Percentiles rank a stretch among this genome's conserved stretches.
Conservation (phyloP, 2,797 vertebrate species). For the Cyprinodon diabolis region DNA sequence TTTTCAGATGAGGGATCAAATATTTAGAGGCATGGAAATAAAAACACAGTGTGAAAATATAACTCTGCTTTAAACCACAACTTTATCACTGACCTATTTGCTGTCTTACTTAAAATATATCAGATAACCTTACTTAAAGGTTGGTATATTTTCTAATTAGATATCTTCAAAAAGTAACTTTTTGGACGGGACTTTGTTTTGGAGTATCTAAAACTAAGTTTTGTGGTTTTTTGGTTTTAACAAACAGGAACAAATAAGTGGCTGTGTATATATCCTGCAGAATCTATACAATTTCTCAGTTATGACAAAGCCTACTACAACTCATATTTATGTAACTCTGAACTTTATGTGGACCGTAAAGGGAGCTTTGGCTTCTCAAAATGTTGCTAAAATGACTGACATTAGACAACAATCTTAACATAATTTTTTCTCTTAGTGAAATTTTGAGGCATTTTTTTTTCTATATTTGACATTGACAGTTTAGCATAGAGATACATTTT, state of each 20-base stretch:
- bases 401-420: constrained; percentile 12
- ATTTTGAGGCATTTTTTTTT: constrained; percentile 5
- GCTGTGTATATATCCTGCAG: no score
- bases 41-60: neutral
- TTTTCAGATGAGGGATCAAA: neutral
- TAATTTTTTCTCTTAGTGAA: constrained; percentile 19
- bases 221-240: no score
- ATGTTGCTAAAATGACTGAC: constrained; percentile 33
- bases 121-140: no score
- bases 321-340: neutral
- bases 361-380: constrained; percentile 29
- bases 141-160: neutral
- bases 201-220: no score
- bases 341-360: neutral
- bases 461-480: neutral
- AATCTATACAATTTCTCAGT: no score
- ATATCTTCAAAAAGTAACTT: neutral
- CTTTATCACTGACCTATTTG: neutral
- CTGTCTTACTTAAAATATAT: neutral
- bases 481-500: neutral
- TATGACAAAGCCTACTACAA: no score
- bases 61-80: neutral
- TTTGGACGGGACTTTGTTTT: neutral
- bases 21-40: neutral
- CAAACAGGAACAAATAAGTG: no score